Base-by-base conservation (phyloP, 2,113 vertebrate species). In the Sialia sialis region DNA sequence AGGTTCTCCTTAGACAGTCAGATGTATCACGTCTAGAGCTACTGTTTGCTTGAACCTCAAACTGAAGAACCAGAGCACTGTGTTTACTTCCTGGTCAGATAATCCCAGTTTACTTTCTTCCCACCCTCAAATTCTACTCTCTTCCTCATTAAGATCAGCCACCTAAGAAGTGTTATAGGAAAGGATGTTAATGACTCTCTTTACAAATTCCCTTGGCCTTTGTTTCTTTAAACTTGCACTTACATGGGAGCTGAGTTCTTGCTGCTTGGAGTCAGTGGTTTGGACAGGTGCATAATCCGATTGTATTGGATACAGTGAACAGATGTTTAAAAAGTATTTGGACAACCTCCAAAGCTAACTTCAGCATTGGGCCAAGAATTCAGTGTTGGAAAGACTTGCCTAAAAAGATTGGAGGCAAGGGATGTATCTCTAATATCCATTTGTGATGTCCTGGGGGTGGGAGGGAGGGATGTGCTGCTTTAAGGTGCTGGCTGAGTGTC, bases 311-410 rank as follows among this genome's bases (percentile, higher is more conserved):
- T 87, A 60, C 78, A 79, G 52, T 38, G n/a, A 87, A 64, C 48
- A 91, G 56, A 54, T 2, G 0, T 79, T 39, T 82, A 13, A 69
- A 55, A 89, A 81, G 81, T 39, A 51, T 81, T 91, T 95, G 87
- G 67, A 82, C 62, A 73, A 6, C 54, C 90, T 94, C 93, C 95
- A 93, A 87, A 93, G 58, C n/a, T 60, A 79, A 76, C 49, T 90
- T 92, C 44, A 85, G 58, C 67, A 46, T 1, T 43, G 26, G 82
- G 75, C 79, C 87, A 90, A 90, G 85, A 96, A 95, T 82, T 51
- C 58, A 85, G 44, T n/a, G 59, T 79, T 87, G 72, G 58, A 91
- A 93, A 88, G 85, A 83, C 46, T 74, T 66, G 62, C 41, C 62
- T 89, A 62, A 62, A 70, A 85, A 79, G 75, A 63, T 0, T 60